Base-by-base conservation (phyloP, 2,113 vertebrate genomes). In the Dipodomys ordii region DNA sequence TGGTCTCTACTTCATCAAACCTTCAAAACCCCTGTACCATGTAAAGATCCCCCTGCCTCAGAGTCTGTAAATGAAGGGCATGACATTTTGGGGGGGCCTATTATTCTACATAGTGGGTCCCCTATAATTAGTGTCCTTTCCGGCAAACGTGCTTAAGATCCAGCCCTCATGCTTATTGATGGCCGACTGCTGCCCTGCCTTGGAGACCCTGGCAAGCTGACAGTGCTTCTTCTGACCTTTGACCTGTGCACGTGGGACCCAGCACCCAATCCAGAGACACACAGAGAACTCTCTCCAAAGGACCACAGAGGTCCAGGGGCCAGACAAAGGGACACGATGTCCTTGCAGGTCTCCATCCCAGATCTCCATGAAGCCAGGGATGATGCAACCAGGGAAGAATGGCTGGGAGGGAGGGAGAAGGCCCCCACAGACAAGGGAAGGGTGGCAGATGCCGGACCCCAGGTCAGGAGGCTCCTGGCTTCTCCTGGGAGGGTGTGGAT, bases 71-170 rank as follows among this genome's bases (percentile, higher is more conserved):
- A 57, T 22, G 12, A 15, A 57, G 10, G 46, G 25, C 7, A 1
- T 16, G 28, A 12, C 11, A 0, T 46, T 83, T 71, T 6, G 12
- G 19, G 7, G 7, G 39, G 25, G 53, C 18, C 4, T 39, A 0
- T n/a, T 16, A 23, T 32, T n/a, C 86, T 74, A 20, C 27, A 27
- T 1, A 10, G 10, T 2, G 1, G 1, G 1, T 53, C 30, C 44
- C 35, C 18, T 35, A 0, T 20, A 46, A 72, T 57, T 22, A 27
- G 23, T 53, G 30, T 44, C 30, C 0, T 3, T 10, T 6, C 23
- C 46, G 19, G 44, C 32, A 62, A 15, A 44, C 0, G 6, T 1
- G 6, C 19, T 27, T 13, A 9, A 0, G 0, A 9, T 46, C 18
- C 28, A 79, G 65, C 3, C 39, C 30, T 74, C 2, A 62, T 65